phyloP scores from a whole-genome alignment of 2,113 vertebrate species.

The Nerophis lumbriciformis region DNA sequence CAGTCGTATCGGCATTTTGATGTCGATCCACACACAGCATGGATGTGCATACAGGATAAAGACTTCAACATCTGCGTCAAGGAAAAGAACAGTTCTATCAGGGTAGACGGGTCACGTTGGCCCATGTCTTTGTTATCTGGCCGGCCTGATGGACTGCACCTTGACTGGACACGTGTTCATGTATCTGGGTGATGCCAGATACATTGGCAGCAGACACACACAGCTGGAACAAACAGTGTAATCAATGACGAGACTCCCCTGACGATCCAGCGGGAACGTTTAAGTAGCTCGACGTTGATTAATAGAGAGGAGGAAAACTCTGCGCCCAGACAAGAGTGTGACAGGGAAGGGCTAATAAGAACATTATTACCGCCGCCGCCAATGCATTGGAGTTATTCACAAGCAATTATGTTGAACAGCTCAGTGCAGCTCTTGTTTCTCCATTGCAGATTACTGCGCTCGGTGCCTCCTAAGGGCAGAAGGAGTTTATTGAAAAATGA shows the following conservation, averaged over 20 bases:
- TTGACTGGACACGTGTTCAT: constrained; percentile 38
- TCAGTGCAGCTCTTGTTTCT: constrained; percentile 33
- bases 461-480: constrained; percentile 41
- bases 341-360: constrained; percentile 51
- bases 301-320: constrained; percentile 47
- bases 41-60: too few relatives aligned
- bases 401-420: constrained; percentile 50
- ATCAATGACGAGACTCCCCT: constrained; percentile 41
- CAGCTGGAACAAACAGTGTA: constrained; percentile 24
- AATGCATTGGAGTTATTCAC: constrained; percentile 47
- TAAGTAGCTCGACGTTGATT: constrained; percentile 48
- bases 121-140: constrained; percentile 2
- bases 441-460: constrained; percentile 43
- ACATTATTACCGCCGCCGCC: constrained; percentile 47
- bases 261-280: constrained; percentile 33
- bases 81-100: not conserved
- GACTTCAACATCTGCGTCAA: too few relatives aligned
- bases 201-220: constrained; percentile 32
- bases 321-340: constrained; percentile 26
- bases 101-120: constrained; percentile 14
- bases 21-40: too few relatives aligned
- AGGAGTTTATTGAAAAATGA: constrained; percentile 42
- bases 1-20: too few relatives aligned
- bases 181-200: not conserved
- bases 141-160: constrained; percentile 27